Percentiles rank a stretch among this genome's conserved stretches.
Evolutionary conservation across 1,140 invertebrate species (phyloP).

Genomic region (Aphis craccivora): DNA sequence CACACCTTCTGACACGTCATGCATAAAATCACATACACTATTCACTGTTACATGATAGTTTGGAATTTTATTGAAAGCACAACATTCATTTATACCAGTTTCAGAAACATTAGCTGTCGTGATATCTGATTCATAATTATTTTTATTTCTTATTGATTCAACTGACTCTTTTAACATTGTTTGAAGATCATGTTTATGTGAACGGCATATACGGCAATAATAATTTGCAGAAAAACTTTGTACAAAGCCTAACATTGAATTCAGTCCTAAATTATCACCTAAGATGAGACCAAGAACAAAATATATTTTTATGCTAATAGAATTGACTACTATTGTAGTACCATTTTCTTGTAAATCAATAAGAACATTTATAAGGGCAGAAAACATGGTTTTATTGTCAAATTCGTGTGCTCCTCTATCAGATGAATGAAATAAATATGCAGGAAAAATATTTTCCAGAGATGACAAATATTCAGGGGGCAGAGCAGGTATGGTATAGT

Average conservation of each 20-base stretch:
- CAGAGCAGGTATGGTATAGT: neutral
- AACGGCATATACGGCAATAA: neutral
- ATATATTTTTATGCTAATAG: neutral
- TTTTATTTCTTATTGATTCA: no score
- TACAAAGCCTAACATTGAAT: neutral
- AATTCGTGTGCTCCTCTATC: neutral
- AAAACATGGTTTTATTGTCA: neutral
- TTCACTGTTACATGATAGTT: no score
- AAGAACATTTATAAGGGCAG: neutral
- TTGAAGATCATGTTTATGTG: neutral
- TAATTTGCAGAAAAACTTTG: neutral
- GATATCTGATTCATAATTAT: no score
- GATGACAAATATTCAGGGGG: neutral
- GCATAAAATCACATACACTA: no score
- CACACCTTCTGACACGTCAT: no score
- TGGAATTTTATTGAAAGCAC: no score
- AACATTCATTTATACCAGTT: no score
- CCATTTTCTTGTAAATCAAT: neutral
- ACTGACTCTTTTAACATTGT: neutral
- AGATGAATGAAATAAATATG: neutral
- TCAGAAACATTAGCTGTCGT: no score
- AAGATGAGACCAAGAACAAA: neutral
- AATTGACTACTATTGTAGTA: neutral
- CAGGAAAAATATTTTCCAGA: neutral
- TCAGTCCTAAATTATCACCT: no score